These are phyloP conservation scores for Ichneumoninae sp. DNA, from an alignment of 2,888 invertebrate species.

Conservation along the genomic window DNA sequence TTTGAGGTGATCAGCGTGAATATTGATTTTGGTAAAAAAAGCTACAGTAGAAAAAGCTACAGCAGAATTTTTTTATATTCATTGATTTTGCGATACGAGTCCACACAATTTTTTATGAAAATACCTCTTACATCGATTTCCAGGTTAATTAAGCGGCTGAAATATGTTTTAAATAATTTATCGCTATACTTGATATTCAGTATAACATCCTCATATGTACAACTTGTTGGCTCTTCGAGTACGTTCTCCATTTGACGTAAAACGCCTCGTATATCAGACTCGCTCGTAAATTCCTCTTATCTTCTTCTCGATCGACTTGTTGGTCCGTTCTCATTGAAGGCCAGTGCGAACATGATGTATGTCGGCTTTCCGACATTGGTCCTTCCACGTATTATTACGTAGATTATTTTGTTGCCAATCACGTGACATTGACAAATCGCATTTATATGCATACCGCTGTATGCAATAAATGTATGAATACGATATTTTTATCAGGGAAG, in stretches of 20 bases:
- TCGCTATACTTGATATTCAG: too few species aligned
- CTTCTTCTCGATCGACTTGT: not conserved
- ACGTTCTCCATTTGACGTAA: not conserved
- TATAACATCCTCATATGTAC: not conserved
- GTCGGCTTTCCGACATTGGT: not conserved
- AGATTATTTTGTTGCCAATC: not conserved
- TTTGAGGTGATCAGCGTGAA: not conserved
- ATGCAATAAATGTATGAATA: too few species aligned
- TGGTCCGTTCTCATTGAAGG: not conserved
- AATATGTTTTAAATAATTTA: too few species aligned
- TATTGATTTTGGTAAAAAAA: not conserved
- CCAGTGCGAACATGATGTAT: not conserved
- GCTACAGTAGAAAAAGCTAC: too few species aligned
- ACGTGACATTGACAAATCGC: not conserved
- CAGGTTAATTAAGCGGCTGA: too few species aligned
- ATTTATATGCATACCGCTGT: constrained; percentile 1
- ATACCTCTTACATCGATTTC: not conserved
- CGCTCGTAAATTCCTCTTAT: not conserved
- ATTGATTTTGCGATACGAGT: not conserved
- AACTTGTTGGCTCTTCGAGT: not conserved
- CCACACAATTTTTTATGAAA: not conserved
- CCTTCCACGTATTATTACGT: not conserved
- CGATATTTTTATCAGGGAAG: too few species aligned
- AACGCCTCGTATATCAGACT: not conserved
- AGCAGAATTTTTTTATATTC: not conserved